A percentile compares a stretch with the other conserved stretches of the same genome.
Conservation (phyloP, 2,113 vertebrate genomes). For the Paracanthobrama guichenoti region DNA sequence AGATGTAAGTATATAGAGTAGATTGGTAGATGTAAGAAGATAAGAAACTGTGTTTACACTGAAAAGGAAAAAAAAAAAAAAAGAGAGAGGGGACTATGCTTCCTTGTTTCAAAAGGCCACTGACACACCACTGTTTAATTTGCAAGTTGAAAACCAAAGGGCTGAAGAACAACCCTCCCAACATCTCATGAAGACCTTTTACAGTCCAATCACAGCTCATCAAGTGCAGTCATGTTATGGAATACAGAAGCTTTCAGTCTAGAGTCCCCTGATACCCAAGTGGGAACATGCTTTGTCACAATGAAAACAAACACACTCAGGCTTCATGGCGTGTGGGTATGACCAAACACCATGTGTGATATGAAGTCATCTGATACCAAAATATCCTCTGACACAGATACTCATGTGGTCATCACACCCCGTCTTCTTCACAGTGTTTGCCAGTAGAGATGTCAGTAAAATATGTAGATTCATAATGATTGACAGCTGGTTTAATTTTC, state of each 20-base stretch:
- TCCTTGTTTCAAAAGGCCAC: neutral
- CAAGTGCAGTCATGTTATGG: neutral
- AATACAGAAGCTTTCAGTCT: neutral
- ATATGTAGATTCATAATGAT: neutral
- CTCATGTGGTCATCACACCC: conserved; percentile 26
- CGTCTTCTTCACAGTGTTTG: neutral
- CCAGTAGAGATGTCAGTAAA: neutral
- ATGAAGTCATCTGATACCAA: conserved; percentile 46
- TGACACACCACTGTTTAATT: neutral
- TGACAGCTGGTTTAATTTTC: neutral
- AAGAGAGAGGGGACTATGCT: neutral
- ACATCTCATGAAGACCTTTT: neutral
- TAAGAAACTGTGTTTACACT: no score
- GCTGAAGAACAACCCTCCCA: neutral
- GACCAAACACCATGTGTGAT: conserved; percentile 36
- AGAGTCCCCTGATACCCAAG: neutral
- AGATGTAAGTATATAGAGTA: no score
- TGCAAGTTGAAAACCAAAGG: neutral
- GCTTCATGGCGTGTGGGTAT: conserved; percentile 21
- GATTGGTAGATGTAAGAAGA: no score
- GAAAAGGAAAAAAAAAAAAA: no score
- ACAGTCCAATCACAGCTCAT: neutral
- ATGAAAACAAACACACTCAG: conserved; percentile 29
- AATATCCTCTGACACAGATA: conserved; percentile 46
- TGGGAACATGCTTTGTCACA: conserved; percentile 40